Evolutionary conservation across 2,888 invertebrate species (phyloP), one percentile per base, ranked within the genome.

Genomic region (Catocala fraxini): DNA sequence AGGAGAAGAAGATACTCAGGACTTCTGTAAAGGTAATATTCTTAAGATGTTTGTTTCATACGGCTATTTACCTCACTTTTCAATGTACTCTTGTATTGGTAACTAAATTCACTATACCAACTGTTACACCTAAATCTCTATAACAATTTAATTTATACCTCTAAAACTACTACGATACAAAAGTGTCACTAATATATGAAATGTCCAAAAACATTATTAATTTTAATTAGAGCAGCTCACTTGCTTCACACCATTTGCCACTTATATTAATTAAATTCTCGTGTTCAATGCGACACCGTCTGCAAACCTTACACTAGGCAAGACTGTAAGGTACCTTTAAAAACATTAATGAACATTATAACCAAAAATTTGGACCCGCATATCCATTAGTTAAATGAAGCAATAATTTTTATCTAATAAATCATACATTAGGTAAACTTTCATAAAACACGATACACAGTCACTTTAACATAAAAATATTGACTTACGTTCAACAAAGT

Each of bases 311-410:
- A 46, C 15, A 48, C 33, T 34, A 12, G 34, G 25, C 13, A 33
- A 34, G 10, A 13, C 12, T n/a, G 5, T 25, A 15, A 47, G 47
- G 10, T 12, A 48, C 33, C 47, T 34, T 39, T 39, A 33, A 5
- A 9, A 51, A 51, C 4, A 35, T 7, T 12, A 34, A 51, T 51
- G 9, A 25, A n/a, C 6, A 45, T 51, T 35, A 48, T 59, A 13
- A 43, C 0, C n/a, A 42, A 43, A 35, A 53, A 51, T 39, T 56
- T 45, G 25, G 48, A 35, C 25, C 43, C 56, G 12, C 35, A 47
- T 48, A 48, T 7, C 43, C 35, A n/a, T 12, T 42, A 15, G 47
- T 39, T 42, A 52, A 56, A 56, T 61, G 42, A 61, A 56, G 46
- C 52, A 56, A 52, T 56, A 47, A n/a, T 42, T 56, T 51, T 34